A percentile compares a stretch with the other conserved stretches of the same genome.
phyloP scores from a whole-genome alignment of 1,140 invertebrate species.

The Sipha flava region DNA sequence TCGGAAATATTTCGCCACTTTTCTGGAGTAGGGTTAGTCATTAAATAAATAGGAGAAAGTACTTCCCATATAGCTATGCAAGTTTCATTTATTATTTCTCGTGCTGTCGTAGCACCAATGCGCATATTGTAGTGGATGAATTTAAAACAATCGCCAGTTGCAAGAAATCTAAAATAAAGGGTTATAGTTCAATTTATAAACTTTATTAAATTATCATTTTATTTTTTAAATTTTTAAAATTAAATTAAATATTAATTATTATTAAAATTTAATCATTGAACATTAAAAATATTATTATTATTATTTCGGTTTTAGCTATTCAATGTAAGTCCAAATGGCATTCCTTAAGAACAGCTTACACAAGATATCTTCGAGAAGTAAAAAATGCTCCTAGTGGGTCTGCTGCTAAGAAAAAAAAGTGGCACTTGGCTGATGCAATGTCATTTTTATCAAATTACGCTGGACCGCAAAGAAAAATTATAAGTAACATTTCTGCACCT shows the following conservation, averaged over 20 bases:
- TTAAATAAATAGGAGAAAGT: neutral
- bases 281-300: conserved; percentile 1
- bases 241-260: neutral
- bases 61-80: neutral
- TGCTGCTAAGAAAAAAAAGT: conserved; percentile 21
- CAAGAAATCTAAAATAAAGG: conserved; percentile 27
- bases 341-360: conserved; percentile 8
- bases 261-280: neutral
- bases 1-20: conserved; percentile 18
- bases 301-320: conserved; percentile 1
- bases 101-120: conserved; percentile 6
- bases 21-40: neutral
- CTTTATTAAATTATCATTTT: neutral
- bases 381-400: conserved; percentile 2
- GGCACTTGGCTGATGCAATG: conserved; percentile 26
- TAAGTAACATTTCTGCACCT: neutral
- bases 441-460: conserved; percentile 11
- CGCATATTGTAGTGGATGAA: conserved; percentile 30
- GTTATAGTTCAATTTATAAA: neutral
- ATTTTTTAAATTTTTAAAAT: neutral
- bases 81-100: neutral
- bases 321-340: conserved; percentile 25
- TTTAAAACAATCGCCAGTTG: conserved; percentile 15
- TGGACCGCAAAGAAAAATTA: conserved; percentile 2
- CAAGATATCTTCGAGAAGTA: conserved; percentile 5